Evolutionary conservation across 2,797 vertebrate species (phyloP), one percentile per base, ranked within the genome.

Genomic region (Protonibea diacanthus): DNA sequence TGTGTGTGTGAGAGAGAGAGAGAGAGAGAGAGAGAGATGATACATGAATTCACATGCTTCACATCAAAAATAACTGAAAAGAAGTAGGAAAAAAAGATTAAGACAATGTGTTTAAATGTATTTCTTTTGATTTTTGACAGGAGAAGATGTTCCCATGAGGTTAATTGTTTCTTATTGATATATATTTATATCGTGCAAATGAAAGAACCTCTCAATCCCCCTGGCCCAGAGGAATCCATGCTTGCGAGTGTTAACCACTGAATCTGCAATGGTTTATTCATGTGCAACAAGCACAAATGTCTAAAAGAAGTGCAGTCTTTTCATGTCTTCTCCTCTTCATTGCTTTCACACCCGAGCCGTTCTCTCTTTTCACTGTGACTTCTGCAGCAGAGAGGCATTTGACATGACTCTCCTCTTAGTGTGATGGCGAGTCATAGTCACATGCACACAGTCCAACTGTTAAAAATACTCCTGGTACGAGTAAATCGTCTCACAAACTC

Each of bases 231-330:
- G 21, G 14, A 82, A 76, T 81, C 80, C 38, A 63, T 4, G 29
- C 44, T 74, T 67, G 45, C 4, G 12, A 65, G 72, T 53, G 69
- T 45, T 55, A 48, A 21, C 58, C 18, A 9, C 47, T 75, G 81
- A 69, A 74, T 76, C 23, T 73, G 29, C 13, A 6, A 60, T 89
- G 68, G 57, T 76, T 90, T 86, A 88, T 92, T 51, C 72, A 92
- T 80, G 62, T 83, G 57, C 10, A 33, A 81, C 66, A 67, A 49
- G 66, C 20, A 78, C 56, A 71, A 52, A 82, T 51, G 55, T 86
- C 81, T 80, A 49, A 80, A 85, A 78, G 71, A 58, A 12, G 56
- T 47, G n/a, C 66, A 52, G 64, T 18, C 44, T 49, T 23, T 72
- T 67, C 63, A 49, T 57, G 67, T 83, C 66, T 70, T 69, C 38